Base-by-base conservation (phyloP, 1,140 invertebrate species). In the Spodoptera frugiperda region DNA sequence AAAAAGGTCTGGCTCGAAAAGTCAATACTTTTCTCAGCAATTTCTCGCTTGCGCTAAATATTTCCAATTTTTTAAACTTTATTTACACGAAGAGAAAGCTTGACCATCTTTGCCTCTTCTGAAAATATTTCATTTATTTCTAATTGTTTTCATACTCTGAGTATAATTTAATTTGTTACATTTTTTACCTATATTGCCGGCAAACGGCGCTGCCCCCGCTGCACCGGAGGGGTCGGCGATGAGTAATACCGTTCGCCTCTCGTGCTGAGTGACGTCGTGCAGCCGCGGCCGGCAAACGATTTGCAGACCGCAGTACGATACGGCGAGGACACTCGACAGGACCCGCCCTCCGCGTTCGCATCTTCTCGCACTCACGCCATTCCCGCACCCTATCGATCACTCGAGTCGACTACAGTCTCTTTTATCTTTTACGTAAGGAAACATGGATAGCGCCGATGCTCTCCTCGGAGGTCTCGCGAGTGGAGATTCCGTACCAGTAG, bases 231-330 rank as follows among this genome's bases (percentile, higher is more conserved):
- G 83, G 84, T 72, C 76, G 83, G 86, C 90, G 86, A 91, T 93
- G 91, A 92, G 88, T 91, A 92, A 92, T 92, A 90, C 88, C 82
- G 89, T 89, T 89, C 84, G 89, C 88, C 88, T 86, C 76, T 89
- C 85, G 86, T 90, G 88, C 82, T 88, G 89, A 89, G 92, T 93
- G 90, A 93, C 90, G 91, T 91, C 86, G 89, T 86, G 86, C 86
- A 90, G 84, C 85, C 86, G 77, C 77, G 70, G 84, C 87, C 82
- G 73, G 78, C 84, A 82, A 74, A 83, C 80, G 53, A 39, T 53
- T 68, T 70, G 76, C 68, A 68, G 68, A 73, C 78, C 79, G 89
- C 88, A 89, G 90, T 89, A 83, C 79, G 83, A 84, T 78, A 86
- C 84, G 77, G 84, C 82, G 84, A 86, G 86, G 86, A 90, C 86